Conservation (phyloP, 2,888 invertebrate genomes). For the Autographa pulchrina region DNA sequence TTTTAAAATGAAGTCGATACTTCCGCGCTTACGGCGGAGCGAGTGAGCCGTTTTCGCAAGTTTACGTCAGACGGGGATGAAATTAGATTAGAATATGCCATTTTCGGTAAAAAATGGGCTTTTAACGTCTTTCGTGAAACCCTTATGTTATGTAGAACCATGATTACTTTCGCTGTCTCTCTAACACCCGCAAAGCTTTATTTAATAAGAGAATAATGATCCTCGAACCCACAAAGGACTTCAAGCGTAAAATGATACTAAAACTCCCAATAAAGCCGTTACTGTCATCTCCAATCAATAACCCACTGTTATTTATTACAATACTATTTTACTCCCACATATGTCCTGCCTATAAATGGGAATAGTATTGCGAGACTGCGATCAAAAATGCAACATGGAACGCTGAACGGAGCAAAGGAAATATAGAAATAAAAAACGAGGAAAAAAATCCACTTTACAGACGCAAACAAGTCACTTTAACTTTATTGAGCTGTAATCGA, state of each 20-base stretch:
- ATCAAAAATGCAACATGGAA: conserved; percentile 63
- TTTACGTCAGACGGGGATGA: conserved; percentile 81
- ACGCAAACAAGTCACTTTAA: conserved; percentile 90
- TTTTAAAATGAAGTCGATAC: conserved; percentile 89
- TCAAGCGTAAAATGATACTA: conserved; percentile 6
- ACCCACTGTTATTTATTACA: conserved; percentile 17
- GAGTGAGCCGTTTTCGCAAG: conserved; percentile 79
- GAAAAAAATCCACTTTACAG: conserved; percentile 88
- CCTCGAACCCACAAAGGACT: not conserved
- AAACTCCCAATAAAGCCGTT: not conserved
- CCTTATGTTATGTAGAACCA: conserved; percentile 35
- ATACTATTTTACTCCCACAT: conserved; percentile 25
- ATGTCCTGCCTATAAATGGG: conserved; percentile 49
- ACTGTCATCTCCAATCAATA: conserved; percentile 29
- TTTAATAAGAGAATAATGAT: conserved; percentile 42
- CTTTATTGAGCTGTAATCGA: conserved; percentile 90
- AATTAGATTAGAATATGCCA: conserved; percentile 85
- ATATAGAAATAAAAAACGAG: conserved; percentile 82
- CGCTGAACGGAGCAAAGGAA: conserved; percentile 70
- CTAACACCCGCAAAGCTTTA: conserved; percentile 30
- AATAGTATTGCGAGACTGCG: conserved; percentile 57
- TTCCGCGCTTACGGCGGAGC: conserved; percentile 80
- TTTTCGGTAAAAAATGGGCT: conserved; percentile 80
- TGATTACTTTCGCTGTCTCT: conserved; percentile 44
- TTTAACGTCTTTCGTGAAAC: conserved; percentile 71